Base-by-base conservation (phyloP, 1,140 invertebrate species). In the Pectinophora gossypiella region DNA sequence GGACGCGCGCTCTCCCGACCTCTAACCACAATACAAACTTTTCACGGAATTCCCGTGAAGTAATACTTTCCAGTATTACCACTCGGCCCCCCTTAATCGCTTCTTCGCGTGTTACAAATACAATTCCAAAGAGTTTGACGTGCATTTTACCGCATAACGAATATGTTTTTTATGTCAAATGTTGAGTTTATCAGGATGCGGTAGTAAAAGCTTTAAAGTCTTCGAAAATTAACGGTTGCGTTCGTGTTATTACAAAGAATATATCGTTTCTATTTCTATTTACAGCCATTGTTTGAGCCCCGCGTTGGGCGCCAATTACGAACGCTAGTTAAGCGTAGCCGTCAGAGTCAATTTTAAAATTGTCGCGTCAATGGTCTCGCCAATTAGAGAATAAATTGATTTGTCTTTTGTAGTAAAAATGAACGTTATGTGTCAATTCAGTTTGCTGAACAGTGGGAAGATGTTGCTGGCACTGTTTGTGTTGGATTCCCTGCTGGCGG, bases 81-180 rank as follows among this genome's bases (percentile, higher is more conserved):
- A 72, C 59, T 76, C 67, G 64, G 69, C 61, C 54, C 63, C 52
- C 51, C 66, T 68, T 80, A 84, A 83, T 83, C 72, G 71, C 79
- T 77, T 63, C 61, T 72, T 84, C 72, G 80, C 79, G 78, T 85
- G 79, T 75, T 65, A 66, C 56, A 54, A 71, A 76, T 74, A 68
- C 71, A 76, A 76, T 75, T 63, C 64, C 52, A 70, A 68, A 72
- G 51, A 64, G 64, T 76, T 79, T 76, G 69, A 60, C 64, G 71
- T 72, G 68, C 72, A 68, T 72, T 79, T 71, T 68, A 62, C 38
- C 61, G 53, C 48, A 51, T 27, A 48, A 22, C 36, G 36, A 15
- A 18, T 40, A 40, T 40, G n/a, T 40, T 40, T 38, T 32, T 32
- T 32, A 32, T n/a, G 27, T 9, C 27, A 32, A 32, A 32, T 32